Evolutionary conservation across 2,113 vertebrate species (phyloP), one percentile per base, ranked within the genome.

Genomic region (Vidua macroura): DNA sequence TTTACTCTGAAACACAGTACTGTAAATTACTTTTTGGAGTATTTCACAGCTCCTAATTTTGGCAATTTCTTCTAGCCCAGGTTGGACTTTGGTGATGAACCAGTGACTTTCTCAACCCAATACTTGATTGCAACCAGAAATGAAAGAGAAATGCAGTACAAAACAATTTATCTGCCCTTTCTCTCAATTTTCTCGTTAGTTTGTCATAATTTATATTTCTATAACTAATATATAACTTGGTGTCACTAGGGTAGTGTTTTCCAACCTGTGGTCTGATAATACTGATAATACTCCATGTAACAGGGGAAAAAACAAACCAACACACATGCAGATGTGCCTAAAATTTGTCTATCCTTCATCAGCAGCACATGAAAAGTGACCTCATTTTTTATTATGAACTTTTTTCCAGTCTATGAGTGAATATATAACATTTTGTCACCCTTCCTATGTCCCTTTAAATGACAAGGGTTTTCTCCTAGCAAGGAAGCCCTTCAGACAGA

Each of bases 61-160:
- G 72, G 6, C 27, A 70, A 27, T 35, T 52, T 56, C 37, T 88
- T 74, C 31, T 14, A 78, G 37, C 2, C 11, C 23, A 24, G 4
- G 4, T 0, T 77, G n/a, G 55, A 15, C 22, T 74, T 69, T 33
- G 10, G n/a, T 62, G 78, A 68, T 31, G n/a, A 69, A 19, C 52
- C 43, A 66, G 31, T 15, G 67, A 6, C 14, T 49, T 25, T 10
- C 13, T 22, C 41, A 56, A 24, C 1, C 5, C 0, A 0, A 11
- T 17, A 58, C 8, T 17, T 88, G 35, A 24, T n/a, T 58, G 67
- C 18, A 68, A 68, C 2, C 10, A 78, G 21, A 70, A 70, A 43
- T 12, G 7, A 35, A 90, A 52, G 3, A 64, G 14, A 90, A 83
- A 60, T 33, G 11, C 6, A 44, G 1, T 80, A 16, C 33, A 73